Percentiles rank a stretch among this genome's conserved stretches.
Conservation (phyloP, 2,113 vertebrate species). For the Erpornis zantholeuca region DNA sequence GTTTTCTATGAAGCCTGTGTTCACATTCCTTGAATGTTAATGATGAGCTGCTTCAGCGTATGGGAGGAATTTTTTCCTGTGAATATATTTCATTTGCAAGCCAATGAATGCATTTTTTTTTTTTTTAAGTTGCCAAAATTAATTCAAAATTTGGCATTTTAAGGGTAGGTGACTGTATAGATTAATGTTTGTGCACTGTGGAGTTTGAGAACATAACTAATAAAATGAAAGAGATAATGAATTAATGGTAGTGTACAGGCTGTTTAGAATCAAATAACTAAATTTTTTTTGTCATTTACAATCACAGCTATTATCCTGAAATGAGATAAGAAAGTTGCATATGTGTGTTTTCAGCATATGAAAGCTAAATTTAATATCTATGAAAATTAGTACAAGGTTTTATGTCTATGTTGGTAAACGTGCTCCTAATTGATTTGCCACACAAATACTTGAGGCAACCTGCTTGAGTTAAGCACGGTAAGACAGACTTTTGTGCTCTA, state of each 20-base stretch:
- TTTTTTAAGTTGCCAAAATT: neutral
- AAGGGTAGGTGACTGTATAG: conserved; percentile 46
- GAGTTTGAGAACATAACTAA: neutral
- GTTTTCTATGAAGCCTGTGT: conserved; percentile 68
- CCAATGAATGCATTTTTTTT: neutral
- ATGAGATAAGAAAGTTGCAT: neutral
- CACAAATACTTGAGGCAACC: conserved; percentile 17
- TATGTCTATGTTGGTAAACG: conserved; percentile 36
- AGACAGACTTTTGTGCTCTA: neutral
- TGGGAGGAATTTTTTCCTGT: conserved; percentile 60
- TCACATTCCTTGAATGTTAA: conserved; percentile 75
- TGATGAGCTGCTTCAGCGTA: conserved; percentile 70
- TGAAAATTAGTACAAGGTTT: conserved; percentile 27
- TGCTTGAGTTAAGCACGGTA: conserved; percentile 12
- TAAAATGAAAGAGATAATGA: conserved; percentile 50
- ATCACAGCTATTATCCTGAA: neutral
- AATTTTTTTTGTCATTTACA: conserved; percentile 33
- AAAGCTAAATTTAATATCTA: conserved; percentile 34
- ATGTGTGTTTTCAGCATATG: neutral
- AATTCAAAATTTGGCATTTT: conserved; percentile 26
- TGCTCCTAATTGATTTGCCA: conserved; percentile 46
- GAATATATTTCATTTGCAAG: conserved; percentile 56
- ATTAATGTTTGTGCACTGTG: conserved; percentile 25
- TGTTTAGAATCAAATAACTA: conserved; percentile 21
- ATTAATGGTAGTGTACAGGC: conserved; percentile 21